Percentiles rank a stretch among this genome's conserved stretches.
phyloP scores from a whole-genome alignment of 2,797 vertebrate species.

The Lagocephalus sceleratus region DNA sequence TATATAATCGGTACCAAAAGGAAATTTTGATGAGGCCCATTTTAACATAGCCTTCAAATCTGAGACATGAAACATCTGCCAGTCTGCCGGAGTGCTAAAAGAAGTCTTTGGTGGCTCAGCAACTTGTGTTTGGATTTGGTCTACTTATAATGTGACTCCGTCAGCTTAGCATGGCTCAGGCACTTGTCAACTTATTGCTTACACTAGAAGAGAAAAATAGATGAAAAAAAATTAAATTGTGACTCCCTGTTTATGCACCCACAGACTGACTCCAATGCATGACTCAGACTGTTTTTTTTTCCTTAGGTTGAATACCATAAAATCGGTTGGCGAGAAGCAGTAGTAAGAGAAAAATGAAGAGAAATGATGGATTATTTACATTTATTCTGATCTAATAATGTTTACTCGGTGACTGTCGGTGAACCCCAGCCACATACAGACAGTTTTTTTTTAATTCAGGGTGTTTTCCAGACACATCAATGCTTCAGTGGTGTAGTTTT shows the following conservation, averaged over 20 bases:
- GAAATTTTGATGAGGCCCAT: too few species aligned
- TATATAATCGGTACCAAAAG: too few species aligned
- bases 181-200: constrained; percentile 19
- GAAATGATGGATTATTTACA: too few species aligned
- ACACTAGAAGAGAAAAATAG: constrained; percentile 4
- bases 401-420: too few species aligned
- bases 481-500: too few species aligned
- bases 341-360: too few species aligned
- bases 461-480: too few species aligned
- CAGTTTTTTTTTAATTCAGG: too few species aligned
- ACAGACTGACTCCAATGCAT: background rate
- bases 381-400: too few species aligned
- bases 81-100: constrained; percentile 14
- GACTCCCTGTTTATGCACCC: background rate
- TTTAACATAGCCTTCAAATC: too few species aligned
- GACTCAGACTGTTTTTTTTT: background rate
- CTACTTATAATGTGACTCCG: constrained; percentile 18
- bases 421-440: too few species aligned
- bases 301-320: background rate
- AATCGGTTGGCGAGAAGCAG: too few species aligned
- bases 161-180: constrained; percentile 27
- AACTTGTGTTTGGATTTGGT: constrained; percentile 14
- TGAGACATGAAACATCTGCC: constrained; percentile 1
- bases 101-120: constrained; percentile 21
- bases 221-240: constrained; percentile 2